Conservation (phyloP, 2,797 vertebrate genomes). For the Platalea minor region DNA sequence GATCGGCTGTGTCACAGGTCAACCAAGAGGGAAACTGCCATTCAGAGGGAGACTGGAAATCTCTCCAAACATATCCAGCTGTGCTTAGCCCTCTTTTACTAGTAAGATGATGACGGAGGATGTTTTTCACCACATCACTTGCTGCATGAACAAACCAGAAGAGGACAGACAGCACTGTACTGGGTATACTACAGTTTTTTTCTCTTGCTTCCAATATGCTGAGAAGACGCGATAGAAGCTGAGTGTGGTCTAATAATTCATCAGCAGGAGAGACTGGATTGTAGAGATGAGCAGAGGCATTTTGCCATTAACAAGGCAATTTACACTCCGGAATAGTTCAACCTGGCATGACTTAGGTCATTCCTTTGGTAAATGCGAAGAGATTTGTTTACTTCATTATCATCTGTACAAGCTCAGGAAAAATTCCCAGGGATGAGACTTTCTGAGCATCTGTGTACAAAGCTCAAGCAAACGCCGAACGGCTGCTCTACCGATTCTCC, state of each 20-base stretch:
- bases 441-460: background rate
- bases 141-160: background rate
- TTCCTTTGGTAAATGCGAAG: background rate
- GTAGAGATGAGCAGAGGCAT: background rate
- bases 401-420: background rate
- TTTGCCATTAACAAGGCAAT: background rate
- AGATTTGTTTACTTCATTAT: background rate
- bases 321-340: background rate
- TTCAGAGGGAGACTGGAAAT: background rate
- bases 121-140: background rate
- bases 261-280: background rate
- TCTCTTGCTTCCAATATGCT: background rate
- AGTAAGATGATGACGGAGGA: background rate
- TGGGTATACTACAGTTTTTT: fast-evolving
- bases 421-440: background rate
- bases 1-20: background rate
- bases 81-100: background rate
- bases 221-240: background rate
- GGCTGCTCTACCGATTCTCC: background rate
- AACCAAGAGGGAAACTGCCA: background rate
- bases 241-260: background rate
- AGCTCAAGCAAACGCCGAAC: background rate
- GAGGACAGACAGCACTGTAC: fast-evolving
- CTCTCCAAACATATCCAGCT: background rate
- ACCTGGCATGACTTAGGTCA: background rate